Percentiles rank a stretch among this genome's conserved stretches.
These are phyloP conservation scores for Ichneumon xanthorius DNA, from an alignment of 2,888 invertebrate genomes.

Conservation along the genomic window DNA sequence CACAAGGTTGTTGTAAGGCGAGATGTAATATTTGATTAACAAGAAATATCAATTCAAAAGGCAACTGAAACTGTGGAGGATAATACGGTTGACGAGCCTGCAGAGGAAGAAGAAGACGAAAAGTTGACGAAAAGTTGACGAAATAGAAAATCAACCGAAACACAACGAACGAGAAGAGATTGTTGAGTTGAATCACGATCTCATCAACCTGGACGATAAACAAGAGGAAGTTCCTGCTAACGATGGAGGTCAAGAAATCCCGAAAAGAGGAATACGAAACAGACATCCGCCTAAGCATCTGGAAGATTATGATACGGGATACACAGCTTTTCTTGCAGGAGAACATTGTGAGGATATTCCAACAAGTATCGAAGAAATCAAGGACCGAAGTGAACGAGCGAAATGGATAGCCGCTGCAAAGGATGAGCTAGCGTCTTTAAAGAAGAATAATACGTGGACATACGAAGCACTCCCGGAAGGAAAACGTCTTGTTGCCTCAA, in stretches of 20 bases:
- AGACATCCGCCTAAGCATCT: neutral
- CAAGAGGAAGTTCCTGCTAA: neutral
- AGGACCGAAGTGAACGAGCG: neutral
- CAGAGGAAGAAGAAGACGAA: neutral
- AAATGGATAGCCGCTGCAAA: slow-evolving; percentile 3
- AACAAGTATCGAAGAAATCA: neutral
- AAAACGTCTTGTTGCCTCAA: neutral
- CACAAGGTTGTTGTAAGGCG: neutral
- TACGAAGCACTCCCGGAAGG: neutral
- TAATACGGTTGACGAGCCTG: neutral
- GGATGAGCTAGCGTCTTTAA: neutral
- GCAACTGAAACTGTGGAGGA: neutral
- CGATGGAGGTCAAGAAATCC: neutral
- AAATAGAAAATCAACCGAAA: neutral
- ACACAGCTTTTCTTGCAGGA: neutral
- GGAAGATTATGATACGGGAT: neutral
- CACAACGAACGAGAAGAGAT: neutral
- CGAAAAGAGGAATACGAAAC: slow-evolving; percentile 1
- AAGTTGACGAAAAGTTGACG: neutral
- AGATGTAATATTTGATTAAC: slow-evolving; percentile 17
- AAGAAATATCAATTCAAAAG: neutral
- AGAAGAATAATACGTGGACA: neutral
- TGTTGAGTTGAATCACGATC: neutral
- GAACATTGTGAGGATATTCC: slow-evolving; percentile 3
- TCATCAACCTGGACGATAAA: neutral